Evolutionary conservation across 2,888 invertebrate genomes (phyloP), one percentile per base, ranked within the genome.

Genomic region (Eurytoma adleriae): DNA sequence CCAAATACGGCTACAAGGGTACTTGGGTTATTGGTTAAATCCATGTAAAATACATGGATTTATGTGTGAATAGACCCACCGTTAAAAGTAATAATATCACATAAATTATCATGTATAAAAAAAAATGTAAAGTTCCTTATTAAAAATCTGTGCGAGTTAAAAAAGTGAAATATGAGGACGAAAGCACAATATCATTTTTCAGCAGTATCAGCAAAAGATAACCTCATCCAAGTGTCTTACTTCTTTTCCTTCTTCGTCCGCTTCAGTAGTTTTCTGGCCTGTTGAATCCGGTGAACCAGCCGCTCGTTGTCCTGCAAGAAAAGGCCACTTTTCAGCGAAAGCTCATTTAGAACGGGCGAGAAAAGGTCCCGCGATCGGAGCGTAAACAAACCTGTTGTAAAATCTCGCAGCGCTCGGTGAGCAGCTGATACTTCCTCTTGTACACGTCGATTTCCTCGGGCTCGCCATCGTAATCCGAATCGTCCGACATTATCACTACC

Each of bases 321-420:
- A 30, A 54, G 13, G 30, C n/a, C 27, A 62, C 5, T 2, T 30
- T 62, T 59, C 18, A 59, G 0, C 1, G 54, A 61, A 52, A 40
- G 1, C 18, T 54, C 40, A 68, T 79, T 67, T 50, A 72, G 12
- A 40, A 18, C 40, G 57, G 27, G 61, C 3, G 59, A 16, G 62
- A 64, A 24, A 48, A 67, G 18, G 54, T 16, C 74, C 64, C 50
- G 13, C 68, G 20, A 76, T 67, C 40, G 40, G 24, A 61, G 27
- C 20, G 20, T 57, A n/a, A 72, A 81, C 66, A 80, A 86, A 92
- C 92, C 91, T 91, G 95, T 88, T 95, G 95, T 84, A 96, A 91
- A 85, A 94, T 93, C 91, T 95, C 94, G 90, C 95, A 95, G 92
- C 95, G 93, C 89, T 95, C 95, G 83, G 95, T 90, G 79, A 96